A percentile compares a stretch with the other conserved stretches of the same genome.
Conservation (phyloP, 2,797 vertebrate genomes). For the Moxostoma hubbsi region DNA sequence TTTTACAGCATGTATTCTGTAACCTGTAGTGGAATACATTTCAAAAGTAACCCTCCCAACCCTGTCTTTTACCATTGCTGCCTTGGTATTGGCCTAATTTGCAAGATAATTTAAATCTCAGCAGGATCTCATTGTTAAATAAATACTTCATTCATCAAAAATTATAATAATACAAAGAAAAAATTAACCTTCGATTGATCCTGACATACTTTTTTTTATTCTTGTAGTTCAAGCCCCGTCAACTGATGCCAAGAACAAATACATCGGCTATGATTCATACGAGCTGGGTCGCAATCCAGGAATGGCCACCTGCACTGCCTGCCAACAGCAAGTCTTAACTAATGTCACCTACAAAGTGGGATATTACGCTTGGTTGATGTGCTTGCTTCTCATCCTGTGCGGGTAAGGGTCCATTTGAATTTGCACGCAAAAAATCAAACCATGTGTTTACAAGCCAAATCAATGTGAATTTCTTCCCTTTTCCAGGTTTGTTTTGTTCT, state of each 20-base stretch:
- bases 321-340: slow-evolving; percentile 86
- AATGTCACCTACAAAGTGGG: slow-evolving; percentile 82
- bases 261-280: slow-evolving; percentile 68
- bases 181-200: too few species aligned
- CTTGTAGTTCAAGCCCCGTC: slow-evolving; percentile 9
- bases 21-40: too few species aligned
- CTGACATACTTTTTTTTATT: not conserved
- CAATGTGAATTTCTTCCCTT: not conserved
- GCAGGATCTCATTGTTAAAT: not conserved
- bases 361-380: slow-evolving; percentile 81
- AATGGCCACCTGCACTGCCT: slow-evolving; percentile 80
- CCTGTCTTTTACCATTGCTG: not conserved
- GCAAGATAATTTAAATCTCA: not conserved
- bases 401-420: slow-evolving; percentile 72
- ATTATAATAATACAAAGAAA: not conserved
- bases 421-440: not conserved
- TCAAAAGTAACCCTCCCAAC: too few species aligned
- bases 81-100: not conserved
- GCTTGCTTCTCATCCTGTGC: slow-evolving; percentile 75
- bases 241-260: slow-evolving; percentile 59
- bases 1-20: too few species aligned
- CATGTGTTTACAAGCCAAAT: slow-evolving; percentile 24
- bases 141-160: not conserved
- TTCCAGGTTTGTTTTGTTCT: slow-evolving; percentile 83
- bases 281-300: slow-evolving; percentile 68